Base-by-base conservation (phyloP, 1,140 invertebrate genomes). In the Megathymus violae region DNA sequence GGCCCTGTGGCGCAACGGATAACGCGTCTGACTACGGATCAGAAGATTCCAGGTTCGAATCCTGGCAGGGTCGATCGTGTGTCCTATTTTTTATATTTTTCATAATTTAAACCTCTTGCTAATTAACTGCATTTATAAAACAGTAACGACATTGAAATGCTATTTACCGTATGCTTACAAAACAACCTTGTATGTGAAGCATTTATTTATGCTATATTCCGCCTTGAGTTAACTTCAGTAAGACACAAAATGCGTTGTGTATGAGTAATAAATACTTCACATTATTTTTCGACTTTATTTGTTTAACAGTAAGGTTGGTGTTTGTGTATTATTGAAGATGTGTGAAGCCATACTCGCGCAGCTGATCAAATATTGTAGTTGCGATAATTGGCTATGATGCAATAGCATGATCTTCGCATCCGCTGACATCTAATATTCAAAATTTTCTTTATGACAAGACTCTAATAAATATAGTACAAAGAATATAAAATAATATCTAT, bases 331-430 rank as follows among this genome's bases (percentile, higher is more conserved):
- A 25, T 11, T 22, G n/a, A 14, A 16, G 9, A 16, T 54, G 51
- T n/a, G 10, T 6, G 38, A 13, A 40, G 50, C 3, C 11, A 19
- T n/a, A 27, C 31, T 36, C 36, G 38, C 85, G 76, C 87, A 89
- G 85, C 87, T 89, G 87, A 88, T 78, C 87, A 89, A 89, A 89
- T 89, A 89, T 87, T 88, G 87, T 88, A 82, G 75, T 82, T 74
- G 80, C 81, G 85, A 89, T 89, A 89, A 89, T 88, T 87, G 86
- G 76, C 72, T 75, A 79, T 89, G 86, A 89, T 86, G 86, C 80
- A 89, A 89, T 89, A 78, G 82, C 77, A 77, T 84, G 86, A 86
- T 88, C 78, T 82, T 67, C 62, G 67, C 67, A 76, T 74, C 64
- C 66, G 71, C 70, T 69, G 62, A 52, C 60, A 58, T 58, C 36